A percentile compares a stretch with the other conserved stretches of the same genome.
Evolutionary conservation across 2,888 invertebrate genomes (phyloP).

Genomic region (Pollenia griseotomentosa): DNA sequence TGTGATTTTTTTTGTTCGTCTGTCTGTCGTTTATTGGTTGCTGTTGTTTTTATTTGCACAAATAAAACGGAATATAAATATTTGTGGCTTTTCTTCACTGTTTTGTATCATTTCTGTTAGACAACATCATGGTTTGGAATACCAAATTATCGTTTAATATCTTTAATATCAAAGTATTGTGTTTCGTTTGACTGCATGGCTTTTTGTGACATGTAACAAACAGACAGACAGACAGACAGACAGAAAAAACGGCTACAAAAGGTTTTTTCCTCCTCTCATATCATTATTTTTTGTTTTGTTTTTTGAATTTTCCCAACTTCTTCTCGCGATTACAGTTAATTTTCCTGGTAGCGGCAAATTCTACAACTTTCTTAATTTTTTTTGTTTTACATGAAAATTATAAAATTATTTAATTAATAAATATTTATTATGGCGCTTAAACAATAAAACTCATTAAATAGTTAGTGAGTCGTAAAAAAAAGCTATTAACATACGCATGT

Average conservation of each 20-base stretch:
- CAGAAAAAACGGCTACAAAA: constrained; percentile 34
- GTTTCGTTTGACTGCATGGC: constrained; percentile 54
- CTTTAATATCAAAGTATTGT: constrained; percentile 62
- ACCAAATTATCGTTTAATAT: constrained; percentile 68
- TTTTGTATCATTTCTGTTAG: constrained; percentile 38
- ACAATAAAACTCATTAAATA: constrained; percentile 44
- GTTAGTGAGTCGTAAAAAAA: constrained; percentile 21
- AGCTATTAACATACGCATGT: constrained; percentile 11
- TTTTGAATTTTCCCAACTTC: constrained; percentile 14
- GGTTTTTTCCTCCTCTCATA: constrained; percentile 41
- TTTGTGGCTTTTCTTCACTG: constrained; percentile 47
- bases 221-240: constrained; percentile 37
- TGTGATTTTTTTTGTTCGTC: constrained; percentile 35
- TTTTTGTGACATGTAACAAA: constrained; percentile 57
- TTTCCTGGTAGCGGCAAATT: constrained; percentile 32
- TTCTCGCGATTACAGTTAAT: not conserved
- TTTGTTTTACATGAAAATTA: constrained; percentile 11
- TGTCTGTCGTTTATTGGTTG: constrained; percentile 10
- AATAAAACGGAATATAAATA: constrained; percentile 49
- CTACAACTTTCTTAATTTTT: constrained; percentile 35
- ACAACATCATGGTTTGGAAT: constrained; percentile 63
- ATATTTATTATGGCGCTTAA: constrained; percentile 36
- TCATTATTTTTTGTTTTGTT: constrained; percentile 10
- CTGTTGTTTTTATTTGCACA: constrained; percentile 41
- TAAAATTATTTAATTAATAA: constrained; percentile 51